These are phyloP conservation scores for Gymnosoma rotundatum DNA, from an alignment of 2,888 invertebrate species.

Conservation along the genomic window DNA sequence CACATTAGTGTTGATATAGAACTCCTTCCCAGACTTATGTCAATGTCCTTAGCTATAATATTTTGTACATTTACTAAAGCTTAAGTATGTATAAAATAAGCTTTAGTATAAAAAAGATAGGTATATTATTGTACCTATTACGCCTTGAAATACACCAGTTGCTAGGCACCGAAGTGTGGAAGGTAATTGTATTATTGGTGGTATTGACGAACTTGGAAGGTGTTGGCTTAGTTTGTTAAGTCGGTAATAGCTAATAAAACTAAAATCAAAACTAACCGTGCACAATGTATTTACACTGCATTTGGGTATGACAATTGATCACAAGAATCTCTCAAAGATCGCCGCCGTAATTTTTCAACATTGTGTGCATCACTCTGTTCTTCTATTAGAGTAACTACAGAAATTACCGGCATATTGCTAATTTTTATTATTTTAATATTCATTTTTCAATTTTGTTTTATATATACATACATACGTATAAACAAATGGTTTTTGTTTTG, in stretches of 20 bases:
- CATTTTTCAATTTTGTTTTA: neutral
- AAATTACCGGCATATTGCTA: conserved; percentile 11
- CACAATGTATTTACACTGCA: conserved; percentile 30
- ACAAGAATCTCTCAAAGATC: conserved; percentile 36
- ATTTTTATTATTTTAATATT: neutral
- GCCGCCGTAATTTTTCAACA: conserved; percentile 35
- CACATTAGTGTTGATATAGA: conserved; percentile 25
- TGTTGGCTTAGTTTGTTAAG: conserved; percentile 32
- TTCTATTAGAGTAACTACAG: conserved; percentile 27
- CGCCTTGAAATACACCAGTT: conserved; percentile 38
- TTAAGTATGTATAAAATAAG: too few relatives aligned
- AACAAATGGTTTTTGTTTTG: too few relatives aligned
- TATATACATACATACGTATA: neutral
- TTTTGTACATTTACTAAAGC: neutral
- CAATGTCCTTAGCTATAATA: conserved; percentile 9
- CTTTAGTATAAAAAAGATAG: too few relatives aligned
- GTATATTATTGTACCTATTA: conserved; percentile 11
- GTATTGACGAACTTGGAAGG: too few relatives aligned
- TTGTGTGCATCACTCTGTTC: neutral
- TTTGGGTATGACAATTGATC: conserved; percentile 24
- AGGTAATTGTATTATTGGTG: conserved; percentile 21
- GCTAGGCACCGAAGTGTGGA: conserved; percentile 19
- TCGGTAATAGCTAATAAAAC: too few relatives aligned
- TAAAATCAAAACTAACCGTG: neutral
- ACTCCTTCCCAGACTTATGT: conserved; percentile 15